These are phyloP conservation scores for Knipowitschia caucasica DNA, from an alignment of 2,797 vertebrate species.

Conservation along the genomic window DNA sequence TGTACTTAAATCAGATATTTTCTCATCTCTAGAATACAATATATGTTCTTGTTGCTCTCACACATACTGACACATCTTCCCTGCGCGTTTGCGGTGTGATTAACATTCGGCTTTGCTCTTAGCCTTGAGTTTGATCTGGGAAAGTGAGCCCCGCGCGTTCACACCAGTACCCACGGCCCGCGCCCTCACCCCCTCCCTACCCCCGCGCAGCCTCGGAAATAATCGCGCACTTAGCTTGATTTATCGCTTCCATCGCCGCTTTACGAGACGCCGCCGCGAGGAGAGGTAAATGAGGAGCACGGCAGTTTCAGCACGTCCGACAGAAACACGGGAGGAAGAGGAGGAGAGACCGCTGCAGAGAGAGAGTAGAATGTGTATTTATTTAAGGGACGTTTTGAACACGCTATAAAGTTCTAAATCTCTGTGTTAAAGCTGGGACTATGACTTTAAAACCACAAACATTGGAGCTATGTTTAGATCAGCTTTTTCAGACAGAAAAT, in stretches of 20 bases:
- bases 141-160: not conserved
- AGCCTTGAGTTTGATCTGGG: slow-evolving; percentile 1
- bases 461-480: too few relatives aligned
- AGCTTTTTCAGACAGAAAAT: too few relatives aligned
- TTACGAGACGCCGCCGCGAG: slow-evolving; percentile 41
- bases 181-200: not conserved
- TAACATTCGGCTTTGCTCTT: not conserved
- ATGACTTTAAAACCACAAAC: too few relatives aligned
- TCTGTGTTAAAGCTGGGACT: too few relatives aligned
- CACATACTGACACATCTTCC: too few relatives aligned
- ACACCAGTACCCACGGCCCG: slow-evolving; percentile 4
- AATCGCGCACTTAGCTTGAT: slow-evolving; percentile 24
- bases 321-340: slow-evolving; percentile 18
- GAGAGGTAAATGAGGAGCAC: slow-evolving; percentile 41
- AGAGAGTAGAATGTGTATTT: not conserved
- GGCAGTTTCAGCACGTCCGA: slow-evolving; percentile 18
- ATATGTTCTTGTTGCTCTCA: too few relatives aligned
- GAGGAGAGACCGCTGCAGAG: not conserved
- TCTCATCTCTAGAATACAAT: too few relatives aligned
- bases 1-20: too few relatives aligned
- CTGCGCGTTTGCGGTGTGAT: not conserved
- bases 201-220: not conserved
- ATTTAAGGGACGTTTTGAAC: too few relatives aligned
- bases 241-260: slow-evolving; percentile 29
- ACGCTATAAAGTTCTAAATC: too few relatives aligned